phyloP scores from a whole-genome alignment of 1,140 invertebrate genomes.

The Drosophila ananassae region DNA sequence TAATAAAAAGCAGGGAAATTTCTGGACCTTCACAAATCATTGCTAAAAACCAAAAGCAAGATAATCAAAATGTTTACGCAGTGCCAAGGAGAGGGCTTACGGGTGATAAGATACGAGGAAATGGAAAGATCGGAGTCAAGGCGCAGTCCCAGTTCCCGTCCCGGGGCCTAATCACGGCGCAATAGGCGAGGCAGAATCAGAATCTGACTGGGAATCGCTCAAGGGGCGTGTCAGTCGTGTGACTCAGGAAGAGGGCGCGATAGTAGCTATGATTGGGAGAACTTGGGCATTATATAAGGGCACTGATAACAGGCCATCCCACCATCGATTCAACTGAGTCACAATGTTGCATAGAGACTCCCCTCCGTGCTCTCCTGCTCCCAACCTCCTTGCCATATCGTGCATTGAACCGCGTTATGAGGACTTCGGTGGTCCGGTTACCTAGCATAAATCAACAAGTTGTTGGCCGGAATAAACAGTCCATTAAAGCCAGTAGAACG shows the following conservation, averaged over 20 bases:
- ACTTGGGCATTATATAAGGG: conserved; percentile 51
- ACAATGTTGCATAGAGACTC: conserved; percentile 5
- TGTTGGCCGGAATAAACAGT: conserved; percentile 29
- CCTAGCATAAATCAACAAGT: conserved; percentile 40
- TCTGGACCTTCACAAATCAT: conserved; percentile 57
- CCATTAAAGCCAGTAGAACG: not conserved
- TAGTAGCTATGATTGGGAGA: conserved; percentile 2
- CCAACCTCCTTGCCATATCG: conserved; percentile 19
- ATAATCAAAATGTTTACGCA: conserved; percentile 54
- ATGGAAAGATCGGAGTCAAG: conserved; percentile 21
- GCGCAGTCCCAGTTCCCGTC: conserved; percentile 4
- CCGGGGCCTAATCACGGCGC: conserved; percentile 24
- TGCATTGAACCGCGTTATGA: conserved; percentile 25
- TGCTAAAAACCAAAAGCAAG: conserved; percentile 46
- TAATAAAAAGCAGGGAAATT: conserved; percentile 28
- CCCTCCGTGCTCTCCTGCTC: not conserved
- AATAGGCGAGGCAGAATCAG: conserved; percentile 1
- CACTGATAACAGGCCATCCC: conserved; percentile 17
- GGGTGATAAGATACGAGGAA: conserved; percentile 43
- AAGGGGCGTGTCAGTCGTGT: conserved; percentile 61
- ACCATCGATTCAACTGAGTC: conserved; percentile 1
- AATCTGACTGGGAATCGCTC: not conserved
- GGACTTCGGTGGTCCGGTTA: conserved; percentile 7
- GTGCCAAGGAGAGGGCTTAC: conserved; percentile 41
- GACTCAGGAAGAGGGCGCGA: conserved; percentile 46